Conservation (phyloP, 2,888 invertebrate species). For the Bruchidius siliquastri region DNA sequence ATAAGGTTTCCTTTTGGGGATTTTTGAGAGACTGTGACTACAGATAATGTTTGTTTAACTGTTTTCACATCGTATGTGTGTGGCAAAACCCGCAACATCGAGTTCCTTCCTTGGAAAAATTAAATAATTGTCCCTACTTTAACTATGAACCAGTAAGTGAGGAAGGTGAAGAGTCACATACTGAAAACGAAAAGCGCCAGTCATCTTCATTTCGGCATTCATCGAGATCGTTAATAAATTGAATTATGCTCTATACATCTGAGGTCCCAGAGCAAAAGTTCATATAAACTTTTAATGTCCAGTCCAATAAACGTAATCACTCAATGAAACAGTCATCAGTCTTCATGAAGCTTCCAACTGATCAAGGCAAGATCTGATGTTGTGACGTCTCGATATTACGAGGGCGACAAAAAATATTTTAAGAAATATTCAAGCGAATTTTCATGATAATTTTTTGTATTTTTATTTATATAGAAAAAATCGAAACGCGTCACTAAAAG, state of each 20-base stretch:
- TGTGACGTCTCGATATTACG: background rate
- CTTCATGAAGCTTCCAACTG: constrained; percentile 30
- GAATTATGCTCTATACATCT: constrained; percentile 10
- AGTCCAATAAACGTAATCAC: constrained; percentile 30
- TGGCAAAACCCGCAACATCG: too few relatives aligned
- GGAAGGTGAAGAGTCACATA: background rate
- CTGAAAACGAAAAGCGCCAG: background rate
- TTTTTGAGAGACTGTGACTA: too few relatives aligned
- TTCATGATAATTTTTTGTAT: too few relatives aligned
- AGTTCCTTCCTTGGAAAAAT: too few relatives aligned
- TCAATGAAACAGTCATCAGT: constrained; percentile 37
- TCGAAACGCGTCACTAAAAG: too few relatives aligned
- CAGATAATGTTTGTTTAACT: too few relatives aligned
- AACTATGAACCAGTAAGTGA: too few relatives aligned
- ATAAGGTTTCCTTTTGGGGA: too few relatives aligned
- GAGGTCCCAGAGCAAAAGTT: constrained; percentile 15
- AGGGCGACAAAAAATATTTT: background rate
- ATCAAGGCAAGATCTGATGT: constrained; percentile 19
- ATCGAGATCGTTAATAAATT: constrained; percentile 2
- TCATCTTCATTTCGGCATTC: background rate
- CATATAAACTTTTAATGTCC: constrained; percentile 23
- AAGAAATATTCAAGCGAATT: too few relatives aligned
- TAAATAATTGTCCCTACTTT: too few relatives aligned
- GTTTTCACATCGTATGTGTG: too few relatives aligned
- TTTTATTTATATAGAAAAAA: too few relatives aligned